phyloP scores from a whole-genome alignment of 2,888 invertebrate species.

The Drosophila tripunctata region DNA sequence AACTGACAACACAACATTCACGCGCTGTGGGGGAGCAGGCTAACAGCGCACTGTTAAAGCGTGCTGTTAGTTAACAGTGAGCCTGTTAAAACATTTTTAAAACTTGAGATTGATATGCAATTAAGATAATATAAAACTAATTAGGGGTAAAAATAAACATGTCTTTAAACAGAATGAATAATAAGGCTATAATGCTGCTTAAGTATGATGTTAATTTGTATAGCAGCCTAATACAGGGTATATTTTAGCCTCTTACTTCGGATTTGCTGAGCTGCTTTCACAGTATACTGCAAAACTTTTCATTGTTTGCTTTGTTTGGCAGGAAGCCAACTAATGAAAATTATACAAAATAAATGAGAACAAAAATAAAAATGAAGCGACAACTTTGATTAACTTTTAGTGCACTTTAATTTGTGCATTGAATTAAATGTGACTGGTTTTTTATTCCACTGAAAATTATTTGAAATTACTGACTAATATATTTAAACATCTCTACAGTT shows the following conservation, averaged over 20 bases:
- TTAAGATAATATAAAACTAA: slow-evolving; percentile 26
- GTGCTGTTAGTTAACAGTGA: slow-evolving; percentile 38
- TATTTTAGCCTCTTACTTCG: neutral
- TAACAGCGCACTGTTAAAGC: slow-evolving; percentile 41
- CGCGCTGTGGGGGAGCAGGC: slow-evolving; percentile 3
- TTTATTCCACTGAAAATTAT: slow-evolving; percentile 25
- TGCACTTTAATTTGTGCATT: neutral
- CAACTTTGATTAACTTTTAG: neutral
- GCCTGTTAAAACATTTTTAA: slow-evolving; percentile 6
- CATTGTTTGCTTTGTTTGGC: slow-evolving; percentile 11
- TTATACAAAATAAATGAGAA: slow-evolving; percentile 2
- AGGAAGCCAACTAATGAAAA: slow-evolving; percentile 8
- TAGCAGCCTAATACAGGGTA: neutral
- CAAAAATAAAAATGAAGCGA: neutral
- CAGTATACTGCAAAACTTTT: neutral
- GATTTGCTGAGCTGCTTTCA: neutral
- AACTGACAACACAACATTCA: slow-evolving; percentile 54
- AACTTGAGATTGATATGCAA: neutral
- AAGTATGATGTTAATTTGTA: no score
- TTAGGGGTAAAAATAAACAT: slow-evolving; percentile 6
- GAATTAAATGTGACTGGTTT: neutral
- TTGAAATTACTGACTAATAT: slow-evolving; percentile 16
- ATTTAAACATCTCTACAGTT: slow-evolving; percentile 3
- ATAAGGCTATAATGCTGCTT: no score
- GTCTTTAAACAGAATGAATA: no score